These are phyloP conservation scores for Sylvia borin DNA, from an alignment of 2,797 vertebrate genomes.

Conservation along the genomic window DNA sequence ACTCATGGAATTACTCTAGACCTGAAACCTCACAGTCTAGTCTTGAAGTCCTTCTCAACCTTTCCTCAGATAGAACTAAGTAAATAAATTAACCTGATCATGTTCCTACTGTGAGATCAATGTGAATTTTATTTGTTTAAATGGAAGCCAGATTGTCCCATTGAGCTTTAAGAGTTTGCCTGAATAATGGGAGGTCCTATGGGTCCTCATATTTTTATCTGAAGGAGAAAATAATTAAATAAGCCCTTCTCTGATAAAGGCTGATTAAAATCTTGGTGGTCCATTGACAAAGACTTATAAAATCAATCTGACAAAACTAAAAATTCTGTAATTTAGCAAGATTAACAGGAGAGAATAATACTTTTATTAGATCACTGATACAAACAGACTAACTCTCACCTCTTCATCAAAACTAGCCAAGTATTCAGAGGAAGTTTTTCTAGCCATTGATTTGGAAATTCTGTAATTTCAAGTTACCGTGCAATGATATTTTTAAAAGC, in stretches of 20 bases:
- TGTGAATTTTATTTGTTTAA: conserved; percentile 50
- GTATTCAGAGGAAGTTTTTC: neutral
- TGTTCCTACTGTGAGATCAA: conserved; percentile 41
- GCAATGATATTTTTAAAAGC: neutral
- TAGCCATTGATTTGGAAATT: neutral
- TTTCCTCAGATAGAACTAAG: neutral
- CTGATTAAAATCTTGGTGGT: neutral
- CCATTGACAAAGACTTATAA: neutral
- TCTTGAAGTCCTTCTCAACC: neutral
- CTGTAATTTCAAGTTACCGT: neutral
- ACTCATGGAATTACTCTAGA: neutral
- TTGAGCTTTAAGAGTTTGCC: neutral
- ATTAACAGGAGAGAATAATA: neutral
- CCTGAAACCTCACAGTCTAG: neutral
- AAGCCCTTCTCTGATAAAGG: neutral
- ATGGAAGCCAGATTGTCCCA: conserved; percentile 36
- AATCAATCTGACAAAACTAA: neutral
- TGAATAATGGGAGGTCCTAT: neutral
- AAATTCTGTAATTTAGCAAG: neutral
- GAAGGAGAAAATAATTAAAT: neutral
- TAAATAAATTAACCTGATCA: conserved; percentile 50
- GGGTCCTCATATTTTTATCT: neutral
- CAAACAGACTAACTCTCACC: accelerated
- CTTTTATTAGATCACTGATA: neutral
- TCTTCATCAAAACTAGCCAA: neutral